phyloP scores from a whole-genome alignment of 2,113 vertebrate genomes.

The Ifrita kowaldi region DNA sequence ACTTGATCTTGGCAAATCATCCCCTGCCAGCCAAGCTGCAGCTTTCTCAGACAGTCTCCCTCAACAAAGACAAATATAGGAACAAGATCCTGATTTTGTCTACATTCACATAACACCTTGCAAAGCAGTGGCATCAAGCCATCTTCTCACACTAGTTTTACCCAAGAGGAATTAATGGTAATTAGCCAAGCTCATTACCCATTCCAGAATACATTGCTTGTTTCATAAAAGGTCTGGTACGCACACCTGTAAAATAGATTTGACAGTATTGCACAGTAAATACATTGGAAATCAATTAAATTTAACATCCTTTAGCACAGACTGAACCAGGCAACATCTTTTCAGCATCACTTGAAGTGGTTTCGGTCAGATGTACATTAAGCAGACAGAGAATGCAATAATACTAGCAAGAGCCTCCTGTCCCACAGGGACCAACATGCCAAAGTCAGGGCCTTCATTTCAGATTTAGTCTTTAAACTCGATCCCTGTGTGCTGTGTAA shows the following conservation, averaged over 20 bases:
- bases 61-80: constrained; percentile 30
- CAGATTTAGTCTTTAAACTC: neutral
- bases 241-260: constrained; percentile 15
- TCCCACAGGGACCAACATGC: neutral
- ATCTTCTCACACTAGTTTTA: constrained; percentile 25
- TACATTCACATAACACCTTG: constrained; percentile 23
- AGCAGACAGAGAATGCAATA: neutral
- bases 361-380: neutral
- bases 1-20: constrained; percentile 42
- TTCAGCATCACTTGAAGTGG: neutral
- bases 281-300: constrained; percentile 14
- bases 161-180: constrained; percentile 11
- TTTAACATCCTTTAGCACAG: neutral
- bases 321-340: neutral
- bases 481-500: neutral
- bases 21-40: constrained; percentile 6
- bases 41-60: constrained; percentile 23
- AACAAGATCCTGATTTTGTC: constrained; percentile 25
- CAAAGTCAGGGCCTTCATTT: neutral
- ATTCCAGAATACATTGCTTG: neutral
- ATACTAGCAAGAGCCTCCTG: neutral
- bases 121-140: constrained; percentile 17
- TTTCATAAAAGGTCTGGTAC: constrained; percentile 9
- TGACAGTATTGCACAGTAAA: neutral
- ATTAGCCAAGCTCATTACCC: constrained; percentile 27